A percentile compares a stretch with the other conserved stretches of the same genome.
phyloP scores from a whole-genome alignment of 2,113 vertebrate species.

The Protobothrops mucrosquamatus region DNA sequence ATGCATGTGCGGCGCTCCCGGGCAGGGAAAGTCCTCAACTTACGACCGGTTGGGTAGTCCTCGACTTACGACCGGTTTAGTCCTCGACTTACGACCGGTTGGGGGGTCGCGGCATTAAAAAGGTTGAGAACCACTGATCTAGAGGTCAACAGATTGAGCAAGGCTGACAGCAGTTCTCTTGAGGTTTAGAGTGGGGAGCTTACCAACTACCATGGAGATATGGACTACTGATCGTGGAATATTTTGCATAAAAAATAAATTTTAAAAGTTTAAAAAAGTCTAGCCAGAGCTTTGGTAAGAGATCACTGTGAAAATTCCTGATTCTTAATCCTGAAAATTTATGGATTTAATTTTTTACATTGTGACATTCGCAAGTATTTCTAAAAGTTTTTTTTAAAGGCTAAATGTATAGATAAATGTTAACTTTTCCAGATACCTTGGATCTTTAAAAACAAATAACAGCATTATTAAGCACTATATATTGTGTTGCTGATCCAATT shows the following conservation, averaged over 20 bases:
- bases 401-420: constrained; percentile 37
- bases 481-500: constrained; percentile 11
- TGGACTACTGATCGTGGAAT: too few relatives aligned
- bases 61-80: too few relatives aligned
- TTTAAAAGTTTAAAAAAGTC: background rate
- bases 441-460: constrained; percentile 29
- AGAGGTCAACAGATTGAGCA: background rate
- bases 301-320: background rate
- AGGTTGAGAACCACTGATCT: too few relatives aligned
- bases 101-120: too few relatives aligned
- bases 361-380: background rate
- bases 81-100: too few relatives aligned
- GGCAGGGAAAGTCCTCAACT: too few relatives aligned
- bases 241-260: background rate
- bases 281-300: background rate
- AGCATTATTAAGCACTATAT: constrained; percentile 37
- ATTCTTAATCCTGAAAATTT: background rate
- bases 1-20: too few relatives aligned
- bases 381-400: background rate
- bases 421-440: constrained; percentile 30
- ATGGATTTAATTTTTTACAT: background rate
- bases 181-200: background rate
- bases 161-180: background rate
- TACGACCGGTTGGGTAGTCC: too few relatives aligned
- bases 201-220: background rate